Evolutionary conservation across 2,888 invertebrate species (phyloP).

Genomic region (Salticus scenicus): DNA sequence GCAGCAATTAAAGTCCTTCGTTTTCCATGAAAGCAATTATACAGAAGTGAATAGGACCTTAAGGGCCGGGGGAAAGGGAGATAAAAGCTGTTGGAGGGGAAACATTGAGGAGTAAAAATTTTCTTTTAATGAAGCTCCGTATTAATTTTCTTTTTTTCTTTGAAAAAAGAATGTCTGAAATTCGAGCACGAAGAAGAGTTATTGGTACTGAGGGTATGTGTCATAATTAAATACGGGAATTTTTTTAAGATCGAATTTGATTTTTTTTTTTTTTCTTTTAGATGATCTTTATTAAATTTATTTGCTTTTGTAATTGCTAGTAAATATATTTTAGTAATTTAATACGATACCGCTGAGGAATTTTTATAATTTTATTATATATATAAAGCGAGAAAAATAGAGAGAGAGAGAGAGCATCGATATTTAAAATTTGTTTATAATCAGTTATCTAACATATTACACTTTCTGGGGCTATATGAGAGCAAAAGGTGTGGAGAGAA

Average conservation of each 20-base stretch:
- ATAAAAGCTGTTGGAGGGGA: conserved; percentile 13
- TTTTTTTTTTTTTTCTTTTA: too few species aligned
- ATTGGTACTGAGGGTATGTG: not conserved
- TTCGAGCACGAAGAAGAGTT: not conserved
- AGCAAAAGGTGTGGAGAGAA: too few species aligned
- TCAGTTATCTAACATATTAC: too few species aligned
- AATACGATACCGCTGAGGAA: too few species aligned
- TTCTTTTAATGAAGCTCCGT: conserved; percentile 17
- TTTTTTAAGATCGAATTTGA: not conserved
- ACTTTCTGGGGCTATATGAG: too few species aligned
- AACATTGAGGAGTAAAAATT: conserved; percentile 21
- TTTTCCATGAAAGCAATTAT: conserved; percentile 54
- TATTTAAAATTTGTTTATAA: too few species aligned
- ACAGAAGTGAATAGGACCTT: conserved; percentile 43
- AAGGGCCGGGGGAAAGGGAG: conserved; percentile 17
- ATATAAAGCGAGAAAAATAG: too few species aligned
- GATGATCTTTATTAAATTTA: too few species aligned
- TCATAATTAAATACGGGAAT: not conserved
- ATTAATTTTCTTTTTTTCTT: not conserved
- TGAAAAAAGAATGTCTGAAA: not conserved
- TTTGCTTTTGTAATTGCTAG: too few species aligned
- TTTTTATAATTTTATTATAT: too few species aligned
- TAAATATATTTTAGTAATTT: too few species aligned
- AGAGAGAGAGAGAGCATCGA: too few species aligned
- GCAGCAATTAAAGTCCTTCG: conserved; percentile 56